Conservation (phyloP, 2,797 vertebrate species). For the Mergus octosetaceus region DNA sequence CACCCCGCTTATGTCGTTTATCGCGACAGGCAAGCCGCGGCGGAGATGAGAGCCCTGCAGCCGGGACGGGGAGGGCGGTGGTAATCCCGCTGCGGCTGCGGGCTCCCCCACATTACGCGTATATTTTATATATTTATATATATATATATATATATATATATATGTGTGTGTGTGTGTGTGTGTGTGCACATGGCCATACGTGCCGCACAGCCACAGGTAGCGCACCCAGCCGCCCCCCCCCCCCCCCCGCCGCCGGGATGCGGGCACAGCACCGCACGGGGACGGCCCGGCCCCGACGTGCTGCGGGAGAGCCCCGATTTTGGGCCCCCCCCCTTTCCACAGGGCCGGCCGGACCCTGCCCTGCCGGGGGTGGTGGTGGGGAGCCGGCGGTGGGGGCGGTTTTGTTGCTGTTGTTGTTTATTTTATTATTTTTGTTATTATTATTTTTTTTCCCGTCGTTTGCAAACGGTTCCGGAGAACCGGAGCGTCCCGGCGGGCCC, state of each 20-base stretch:
- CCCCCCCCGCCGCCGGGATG: too few species aligned
- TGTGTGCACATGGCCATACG: neutral
- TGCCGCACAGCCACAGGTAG: neutral
- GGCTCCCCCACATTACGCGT: neutral
- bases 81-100: neutral
- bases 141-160: too few species aligned
- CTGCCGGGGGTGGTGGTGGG: too few species aligned
- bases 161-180: rapidly evolving
- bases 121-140: too few species aligned
- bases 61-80: neutral
- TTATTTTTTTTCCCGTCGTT: neutral
- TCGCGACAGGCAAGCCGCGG: neutral
- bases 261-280: too few species aligned
- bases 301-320: too few species aligned
- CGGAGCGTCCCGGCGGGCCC: neutral
- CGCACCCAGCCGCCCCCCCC: too few species aligned
- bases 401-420: too few species aligned
- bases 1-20: neutral
- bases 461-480: neutral
- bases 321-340: too few species aligned
- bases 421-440: too few species aligned
- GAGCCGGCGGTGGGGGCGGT: neutral
- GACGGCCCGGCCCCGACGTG: too few species aligned
- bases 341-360: too few species aligned
- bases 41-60: neutral